Evolutionary conservation across 2,888 invertebrate species (phyloP).

Genomic region (Achlya flavicornis): DNA sequence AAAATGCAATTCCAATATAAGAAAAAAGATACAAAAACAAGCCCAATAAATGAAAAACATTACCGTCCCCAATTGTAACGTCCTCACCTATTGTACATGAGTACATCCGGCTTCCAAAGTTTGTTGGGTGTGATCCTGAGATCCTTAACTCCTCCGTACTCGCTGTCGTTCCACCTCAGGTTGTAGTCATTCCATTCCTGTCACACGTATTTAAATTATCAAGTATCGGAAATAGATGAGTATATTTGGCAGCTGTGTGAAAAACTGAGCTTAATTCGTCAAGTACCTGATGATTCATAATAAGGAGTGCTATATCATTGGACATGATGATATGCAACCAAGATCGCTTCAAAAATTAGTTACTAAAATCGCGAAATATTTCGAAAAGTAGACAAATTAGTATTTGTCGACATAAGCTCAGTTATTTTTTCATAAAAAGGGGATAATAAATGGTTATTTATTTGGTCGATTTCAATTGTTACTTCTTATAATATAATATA

Average conservation of each 20-base stretch:
- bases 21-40: slow-evolving; percentile 5
- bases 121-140: slow-evolving; percentile 97
- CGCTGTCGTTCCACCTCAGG: slow-evolving; percentile 97
- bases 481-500: not conserved
- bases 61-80: slow-evolving; percentile 10
- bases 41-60: not conserved
- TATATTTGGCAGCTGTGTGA: not conserved
- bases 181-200: slow-evolving; percentile 99
- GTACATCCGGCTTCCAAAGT: slow-evolving; percentile 99
- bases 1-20: not conserved
- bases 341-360: too few relatives aligned
- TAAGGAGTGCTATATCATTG: too few relatives aligned
- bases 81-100: slow-evolving; percentile 99
- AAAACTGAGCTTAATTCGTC: not conserved
- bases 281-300: not conserved
- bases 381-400: too few relatives aligned
- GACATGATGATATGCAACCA: too few relatives aligned
- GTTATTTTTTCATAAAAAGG: not conserved
- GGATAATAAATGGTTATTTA: not conserved
- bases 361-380: too few relatives aligned
- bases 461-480: not conserved
- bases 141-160: slow-evolving; percentile 97
- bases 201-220: slow-evolving; percentile 40
- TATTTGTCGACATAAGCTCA: not conserved
- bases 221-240: not conserved